Evolutionary conservation across 1,140 invertebrate genomes (phyloP), one percentile per base, ranked within the genome.

Genomic region (Pseudomyrmex dendroicus): DNA sequence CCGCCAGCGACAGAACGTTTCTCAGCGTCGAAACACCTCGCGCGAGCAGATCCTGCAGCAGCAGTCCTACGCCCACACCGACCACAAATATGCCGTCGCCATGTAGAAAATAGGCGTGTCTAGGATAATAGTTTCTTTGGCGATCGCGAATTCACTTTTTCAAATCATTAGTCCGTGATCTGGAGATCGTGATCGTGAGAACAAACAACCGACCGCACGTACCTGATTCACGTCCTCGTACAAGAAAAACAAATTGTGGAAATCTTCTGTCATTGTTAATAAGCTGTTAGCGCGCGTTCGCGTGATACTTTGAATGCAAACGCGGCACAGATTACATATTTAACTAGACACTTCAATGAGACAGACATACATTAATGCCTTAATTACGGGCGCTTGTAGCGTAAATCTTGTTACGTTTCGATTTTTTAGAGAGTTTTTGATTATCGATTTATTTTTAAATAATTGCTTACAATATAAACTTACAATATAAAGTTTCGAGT

Each of bases 11-110:
- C 84, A 83, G 80, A 7, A 92, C 86, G 63, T 93, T 93, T 64
- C 83, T 94, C 2, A 91, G 80, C 44, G 91, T 92, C 0, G 92
- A 94, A 63, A 87, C 92, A 0, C 90, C 91, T 15, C 91, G 94
- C 57, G 88, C 91, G 2, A 95, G 94, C 64, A 91, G 94, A 20
- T 95, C 94, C 50, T 95, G 95, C 77, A 95, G 94, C 56, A 95
- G 94, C 44, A 95, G 95, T 59, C 95, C 95, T 0, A 95, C 95
- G 5, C 93, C 94, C 2, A 74, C 73, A n/a, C 80, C 82, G 10
- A 86, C 64, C 35, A 89, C 76, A 22, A 89, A 62, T 44, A 13
- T 68, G 22, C 64, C 85, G 15, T 78, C 82, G 20, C 57, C 86
- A 0, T 62, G 73, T 44, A 88, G 77, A n/a, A 85, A 89, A 86